Base-by-base conservation (phyloP, 2,888 invertebrate genomes). In the Sarcophaga carnaria region DNA sequence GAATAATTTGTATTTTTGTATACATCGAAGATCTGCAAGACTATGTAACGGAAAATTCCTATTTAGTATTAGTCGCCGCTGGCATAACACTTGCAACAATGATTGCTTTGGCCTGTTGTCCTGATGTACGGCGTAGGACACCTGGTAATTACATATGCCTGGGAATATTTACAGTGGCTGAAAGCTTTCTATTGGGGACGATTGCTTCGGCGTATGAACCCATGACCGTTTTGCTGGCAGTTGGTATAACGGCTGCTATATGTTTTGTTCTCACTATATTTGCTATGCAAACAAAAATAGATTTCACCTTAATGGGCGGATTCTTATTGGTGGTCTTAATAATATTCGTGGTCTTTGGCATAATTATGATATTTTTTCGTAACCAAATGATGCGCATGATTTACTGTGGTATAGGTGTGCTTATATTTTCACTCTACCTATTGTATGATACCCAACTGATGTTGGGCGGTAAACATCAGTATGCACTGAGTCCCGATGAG, bases 361-460 rank as follows among this genome's bases (percentile, higher is more conserved):
- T 98, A 20, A 94, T 97, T 83, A 93, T 95, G 22, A 94, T 95
- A 3, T 95, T 96, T 90, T 93, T 95, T 85, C 94, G 90, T 0
- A 93, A 63, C 94, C 78, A 84, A 10, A 94, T 95, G 22, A 93
- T 97, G 80, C 94, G 94, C 0, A 92, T 97, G 12, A 94, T 97
- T 1, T 98, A 98, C 93, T 96, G 97, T 0, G 96, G 96, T 0
- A 90, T 97, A 6, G 98, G 98, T 4, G 98, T 97, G 3, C 93
- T 98, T 3, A 92, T 98, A 1, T 98, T 98, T 94, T 97, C 97
- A 0, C 92, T 98, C 78, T 98, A 97, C 93, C 94, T 98, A 37
- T 95, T 98, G 27, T 97, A 97, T 91, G 98, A 98, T 94, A 98
- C 97, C 0, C 98, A 98, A 93, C 91, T 96, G 88, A 97, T 98